Evolutionary conservation across 2,888 invertebrate genomes (phyloP), one percentile per base, ranked within the genome.

Genomic region (Siphlonurus alternatus): DNA sequence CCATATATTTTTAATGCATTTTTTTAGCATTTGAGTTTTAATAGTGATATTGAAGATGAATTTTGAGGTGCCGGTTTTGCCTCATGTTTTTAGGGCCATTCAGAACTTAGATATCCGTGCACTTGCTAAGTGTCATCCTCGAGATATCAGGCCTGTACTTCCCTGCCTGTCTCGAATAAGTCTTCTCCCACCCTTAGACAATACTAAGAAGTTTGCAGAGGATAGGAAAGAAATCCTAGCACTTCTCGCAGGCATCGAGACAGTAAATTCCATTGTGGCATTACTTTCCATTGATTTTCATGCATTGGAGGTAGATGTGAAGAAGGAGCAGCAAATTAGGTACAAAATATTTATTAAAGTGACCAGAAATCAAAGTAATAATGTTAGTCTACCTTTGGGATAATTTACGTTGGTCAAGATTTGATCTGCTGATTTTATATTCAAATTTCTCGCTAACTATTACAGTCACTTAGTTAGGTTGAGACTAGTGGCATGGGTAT

Each of bases 111-210:
- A 93, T 73, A 87, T 93, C 64, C 80, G 80, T 56, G 82, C 84
- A 66, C 77, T 95, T 51, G 81, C 86, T 64, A 81, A 82, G 72
- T 88, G 89, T 72, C 79, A 85, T 1, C 82, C 88, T 66, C 81
- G 83, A 66, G 92, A 94, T 77, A 85, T 96, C 66, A 81, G 95
- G 24, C 93, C 95, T 1, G 87, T 96, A 65, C 78, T 97, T 71
- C 94, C 96, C 62, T 93, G 93, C 73, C 81, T 97, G 63, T 91
- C 95, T 53, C 84, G 97, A 62, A 95, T 96, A 90, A 93, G 94
- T 65, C 78, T 96, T 0, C 87, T 88, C 66, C 87, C 90, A 3
- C 92, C 95, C 0, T 77, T 93, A 63, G 96, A 96, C 73, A 86
- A 87, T 56, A 91, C 93, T 0, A 83, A 84, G 71, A 85, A 87